These are phyloP conservation scores for Oryzias curvinotus DNA, from an alignment of 2,113 vertebrate species.

Conservation along the genomic window DNA sequence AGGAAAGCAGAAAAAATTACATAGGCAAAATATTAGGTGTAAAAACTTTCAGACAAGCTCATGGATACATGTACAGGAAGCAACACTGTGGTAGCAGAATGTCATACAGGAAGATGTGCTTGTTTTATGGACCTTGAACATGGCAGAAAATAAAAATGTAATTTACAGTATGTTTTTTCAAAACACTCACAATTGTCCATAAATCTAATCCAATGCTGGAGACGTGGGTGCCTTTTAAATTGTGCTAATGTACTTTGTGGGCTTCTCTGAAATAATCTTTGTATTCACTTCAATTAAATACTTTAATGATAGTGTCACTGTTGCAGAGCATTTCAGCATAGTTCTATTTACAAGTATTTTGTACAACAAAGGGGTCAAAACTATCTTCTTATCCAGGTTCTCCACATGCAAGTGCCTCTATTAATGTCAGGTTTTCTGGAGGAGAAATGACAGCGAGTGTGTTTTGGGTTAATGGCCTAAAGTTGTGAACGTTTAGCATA, in stretches of 20 bases:
- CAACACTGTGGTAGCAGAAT: constrained; percentile 67
- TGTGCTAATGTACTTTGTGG: constrained; percentile 64
- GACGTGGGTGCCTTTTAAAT: constrained; percentile 54
- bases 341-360: constrained; percentile 73
- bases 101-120: constrained; percentile 69
- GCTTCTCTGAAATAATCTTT: constrained; percentile 52
- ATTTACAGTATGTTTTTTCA: constrained; percentile 50
- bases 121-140: constrained; percentile 68
- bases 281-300: constrained; percentile 51
- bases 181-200: constrained; percentile 65
- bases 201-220: constrained; percentile 56
- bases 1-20: constrained; percentile 80
- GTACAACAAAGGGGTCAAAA: constrained; percentile 53
- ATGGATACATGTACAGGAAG: constrained; percentile 69
- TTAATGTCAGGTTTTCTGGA: constrained; percentile 12
- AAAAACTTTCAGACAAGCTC: constrained; percentile 72
- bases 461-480: constrained; percentile 38
- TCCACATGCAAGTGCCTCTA: constrained; percentile 57
- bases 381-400: constrained; percentile 27
- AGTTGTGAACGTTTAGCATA: constrained; percentile 36
- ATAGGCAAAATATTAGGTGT: constrained; percentile 79
- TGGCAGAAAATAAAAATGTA: constrained; percentile 60
- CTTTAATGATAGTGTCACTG: constrained; percentile 66
- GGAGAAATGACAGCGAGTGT: constrained; percentile 37
- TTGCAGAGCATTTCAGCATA: constrained; percentile 64